Evolutionary conservation across 2,888 invertebrate species (phyloP).

Genomic region (Apamea monoglypha): DNA sequence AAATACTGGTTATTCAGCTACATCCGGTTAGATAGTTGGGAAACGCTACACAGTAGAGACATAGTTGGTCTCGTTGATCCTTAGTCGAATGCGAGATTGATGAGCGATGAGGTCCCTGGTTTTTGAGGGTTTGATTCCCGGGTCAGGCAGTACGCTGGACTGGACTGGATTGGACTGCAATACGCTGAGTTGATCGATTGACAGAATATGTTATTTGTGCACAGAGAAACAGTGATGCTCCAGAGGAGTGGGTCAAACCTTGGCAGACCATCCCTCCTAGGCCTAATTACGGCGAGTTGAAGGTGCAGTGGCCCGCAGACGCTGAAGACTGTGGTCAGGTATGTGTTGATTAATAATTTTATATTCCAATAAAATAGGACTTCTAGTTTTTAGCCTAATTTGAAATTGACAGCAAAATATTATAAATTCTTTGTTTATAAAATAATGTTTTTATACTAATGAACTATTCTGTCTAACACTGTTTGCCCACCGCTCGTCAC

Average conservation of each 20-base stretch:
- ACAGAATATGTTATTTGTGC: conserved; percentile 8
- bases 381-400: too few species aligned
- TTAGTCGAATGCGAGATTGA: too few species aligned
- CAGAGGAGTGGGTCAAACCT: conserved; percentile 92
- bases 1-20: too few species aligned
- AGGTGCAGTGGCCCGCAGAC: conserved; percentile 94
- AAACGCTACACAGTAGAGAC: too few species aligned
- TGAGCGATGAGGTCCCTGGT: neutral
- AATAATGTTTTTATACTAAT: neutral
- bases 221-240: conserved; percentile 79
- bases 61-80: neutral
- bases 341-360: neutral
- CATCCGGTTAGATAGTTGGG: too few species aligned
- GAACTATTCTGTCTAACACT: neutral
- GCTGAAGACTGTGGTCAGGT: conserved; percentile 95
- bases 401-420: neutral
- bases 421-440: neutral
- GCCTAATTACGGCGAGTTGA: conserved; percentile 89
- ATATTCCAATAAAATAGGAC: neutral
- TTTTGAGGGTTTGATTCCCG: neutral
- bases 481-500: neutral
- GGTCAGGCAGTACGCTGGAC: too few species aligned
- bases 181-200: too few species aligned
- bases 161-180: too few species aligned
- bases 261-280: conserved; percentile 94